Evolutionary conservation across 2,888 invertebrate genomes (phyloP), one percentile per base, ranked within the genome.

Genomic region (Machimus atricapillus): DNA sequence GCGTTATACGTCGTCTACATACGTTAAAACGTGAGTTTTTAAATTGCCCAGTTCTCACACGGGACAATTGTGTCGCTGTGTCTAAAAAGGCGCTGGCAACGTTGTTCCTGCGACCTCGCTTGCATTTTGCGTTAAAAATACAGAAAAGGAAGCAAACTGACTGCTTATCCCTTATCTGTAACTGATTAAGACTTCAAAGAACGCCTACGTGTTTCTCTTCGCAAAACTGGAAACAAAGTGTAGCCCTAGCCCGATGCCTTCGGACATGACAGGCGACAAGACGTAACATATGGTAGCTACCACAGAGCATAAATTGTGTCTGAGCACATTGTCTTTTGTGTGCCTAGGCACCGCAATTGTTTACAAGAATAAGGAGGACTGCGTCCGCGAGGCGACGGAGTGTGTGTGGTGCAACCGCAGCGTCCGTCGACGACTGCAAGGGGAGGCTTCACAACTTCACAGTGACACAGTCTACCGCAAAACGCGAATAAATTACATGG

Each of bases 231-330:
- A 83, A 83, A 83, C 52, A 83, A 66, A 73, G 83, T 83, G 83
- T 23, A 83, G 66, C 66, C 40, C 66, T 73, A 40, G 73, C 73
- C 27, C 83, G 73, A 86, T 37, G 56, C 56, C n/a, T 77, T 52
- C 52, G 58, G 86, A 86, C 86, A 86, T 77, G 86, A 86, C 86
- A 86, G 37, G 86, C 52, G 77, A 86, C 86, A 86, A 86, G 86
- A 86, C 77, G 77, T 86, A 77, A 86, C 86, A 86, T 86, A 86
- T 86, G 86, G 77, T 86, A 31, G 86, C 86, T 86, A 86, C 86
- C 77, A 52, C 34, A 58, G 56, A 77, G 56, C 76, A 86, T 86
- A 86, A 86, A 86, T 86, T 86, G 86, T 58, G 83, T 73, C 83
- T 73, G 83, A 83, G 66, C 40, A 83, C 83, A 83, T 83, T 83